Conservation (phyloP, 2,113 vertebrate species). For the Ranitomeya imitator region DNA sequence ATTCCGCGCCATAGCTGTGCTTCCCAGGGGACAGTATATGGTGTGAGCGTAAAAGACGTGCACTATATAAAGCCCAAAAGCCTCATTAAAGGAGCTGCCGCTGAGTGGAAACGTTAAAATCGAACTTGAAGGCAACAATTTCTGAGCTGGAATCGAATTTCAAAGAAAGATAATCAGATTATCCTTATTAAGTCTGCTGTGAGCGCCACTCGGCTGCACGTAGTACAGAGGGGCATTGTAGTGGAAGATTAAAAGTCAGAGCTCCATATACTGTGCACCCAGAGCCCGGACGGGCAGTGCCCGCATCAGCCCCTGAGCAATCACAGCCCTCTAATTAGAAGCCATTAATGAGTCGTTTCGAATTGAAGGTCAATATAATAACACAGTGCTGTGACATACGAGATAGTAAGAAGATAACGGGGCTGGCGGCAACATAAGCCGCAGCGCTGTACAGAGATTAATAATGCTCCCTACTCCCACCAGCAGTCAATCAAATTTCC, state of each 20-base stretch:
- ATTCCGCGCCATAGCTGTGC: background rate
- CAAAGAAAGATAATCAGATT: slow-evolving; percentile 50
- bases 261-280: background rate
- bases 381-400: background rate
- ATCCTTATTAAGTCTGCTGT: slow-evolving; percentile 45
- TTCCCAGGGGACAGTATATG: background rate
- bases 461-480: too few species aligned
- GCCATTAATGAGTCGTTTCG: background rate
- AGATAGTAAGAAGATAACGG: too few species aligned
- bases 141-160: slow-evolving; percentile 45
- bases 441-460: too few species aligned
- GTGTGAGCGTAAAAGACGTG: background rate
- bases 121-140: slow-evolving; percentile 35
- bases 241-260: slow-evolving; percentile 26
- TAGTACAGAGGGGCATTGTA: slow-evolving; percentile 46
- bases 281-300: background rate
- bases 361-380: background rate
- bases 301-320: background rate
- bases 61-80: background rate
- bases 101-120: slow-evolving; percentile 41
- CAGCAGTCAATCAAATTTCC: too few species aligned
- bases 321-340: slow-evolving; percentile 4
- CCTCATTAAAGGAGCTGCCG: background rate
- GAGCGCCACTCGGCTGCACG: background rate
- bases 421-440: too few species aligned